Base-by-base conservation (phyloP, 53 echinoderm and acorn worm species). In the Henricia sp. region DNA sequence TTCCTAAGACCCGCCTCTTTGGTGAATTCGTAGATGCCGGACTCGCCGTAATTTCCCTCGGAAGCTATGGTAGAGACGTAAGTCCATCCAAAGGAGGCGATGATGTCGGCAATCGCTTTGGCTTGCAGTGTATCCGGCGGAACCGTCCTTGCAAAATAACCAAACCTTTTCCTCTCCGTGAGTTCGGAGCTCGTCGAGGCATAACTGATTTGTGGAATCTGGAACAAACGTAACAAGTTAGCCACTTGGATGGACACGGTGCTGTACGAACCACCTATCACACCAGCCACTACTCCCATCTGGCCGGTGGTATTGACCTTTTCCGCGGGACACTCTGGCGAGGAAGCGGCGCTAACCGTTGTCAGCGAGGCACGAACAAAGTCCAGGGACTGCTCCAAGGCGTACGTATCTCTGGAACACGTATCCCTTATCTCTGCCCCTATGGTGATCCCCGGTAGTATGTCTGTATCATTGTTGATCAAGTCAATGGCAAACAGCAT, bases 111-210 rank as follows among this genome's bases (percentile, higher is more conserved):
- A 34, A 97, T 90, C 1, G 97, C 97, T 67, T 92, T 94, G 39
- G 97, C 97, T 80, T 97, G 97, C 17, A 97, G 88, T 23, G 91
- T 97, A 54, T 97, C 97, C 12, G 97, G 97, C 2, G 97, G 97
- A 27, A 96, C 94, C 4, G 95, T 95, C 71, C 94, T 82, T 1
- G 94, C 94, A 32, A 97, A 97, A 72, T 74, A 97, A 40, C 94
- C 92, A 42, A 91, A 97, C 43, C 94, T 75, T 37, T 92, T 84
- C 13, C 90, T 92, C 37, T 97, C 97, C 60, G 97, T 91, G 33
- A 97, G 77, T 52, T 92, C 80, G 13, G 94, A 90, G 88, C 97
- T 97, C 4, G 97, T 97, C 17, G 97, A 97, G 33, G 97, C 97
- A 60, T 97, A 97, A 70, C 97, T 97, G 44, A 97, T 94, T 44